Evolutionary conservation across 2,113 vertebrate genomes (phyloP).

Genomic region (Gallinago paraguaiae): DNA sequence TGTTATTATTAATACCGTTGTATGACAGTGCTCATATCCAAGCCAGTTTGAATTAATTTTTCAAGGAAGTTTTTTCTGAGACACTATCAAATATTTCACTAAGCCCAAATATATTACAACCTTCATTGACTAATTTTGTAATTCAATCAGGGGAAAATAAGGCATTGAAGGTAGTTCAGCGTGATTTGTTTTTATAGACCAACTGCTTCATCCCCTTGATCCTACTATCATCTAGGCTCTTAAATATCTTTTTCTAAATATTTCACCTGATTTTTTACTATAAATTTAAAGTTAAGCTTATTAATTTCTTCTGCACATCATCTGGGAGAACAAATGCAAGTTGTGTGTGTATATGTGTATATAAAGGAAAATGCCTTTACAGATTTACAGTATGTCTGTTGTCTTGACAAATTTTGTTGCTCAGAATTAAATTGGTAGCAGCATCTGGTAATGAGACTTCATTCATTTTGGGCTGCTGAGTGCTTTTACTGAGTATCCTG

Average conservation of each 20-base stretch:
- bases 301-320: neutral
- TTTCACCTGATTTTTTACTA: neutral
- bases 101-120: neutral
- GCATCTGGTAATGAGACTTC: neutral
- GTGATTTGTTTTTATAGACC: slow-evolving; percentile 54
- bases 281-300: slow-evolving; percentile 24
- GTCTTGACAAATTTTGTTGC: neutral
- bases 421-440: neutral
- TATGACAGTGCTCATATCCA: slow-evolving; percentile 4
- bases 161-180: neutral
- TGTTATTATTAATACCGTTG: neutral
- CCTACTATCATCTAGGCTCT: neutral
- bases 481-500: neutral
- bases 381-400: neutral
- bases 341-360: neutral
- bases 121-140: slow-evolving; percentile 44
- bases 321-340: neutral
- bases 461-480: neutral
- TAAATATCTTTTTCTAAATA: slow-evolving; percentile 13
- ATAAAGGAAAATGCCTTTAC: neutral
- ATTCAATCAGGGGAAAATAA: slow-evolving; percentile 47
- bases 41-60: slow-evolving; percentile 63
- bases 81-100: slow-evolving; percentile 12
- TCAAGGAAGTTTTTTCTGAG: slow-evolving; percentile 41
- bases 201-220: slow-evolving; percentile 1